Percentiles rank a stretch among this genome's conserved stretches.
Evolutionary conservation across 2,888 invertebrate genomes (phyloP).

Genomic region (Falcaria lacertinaria): DNA sequence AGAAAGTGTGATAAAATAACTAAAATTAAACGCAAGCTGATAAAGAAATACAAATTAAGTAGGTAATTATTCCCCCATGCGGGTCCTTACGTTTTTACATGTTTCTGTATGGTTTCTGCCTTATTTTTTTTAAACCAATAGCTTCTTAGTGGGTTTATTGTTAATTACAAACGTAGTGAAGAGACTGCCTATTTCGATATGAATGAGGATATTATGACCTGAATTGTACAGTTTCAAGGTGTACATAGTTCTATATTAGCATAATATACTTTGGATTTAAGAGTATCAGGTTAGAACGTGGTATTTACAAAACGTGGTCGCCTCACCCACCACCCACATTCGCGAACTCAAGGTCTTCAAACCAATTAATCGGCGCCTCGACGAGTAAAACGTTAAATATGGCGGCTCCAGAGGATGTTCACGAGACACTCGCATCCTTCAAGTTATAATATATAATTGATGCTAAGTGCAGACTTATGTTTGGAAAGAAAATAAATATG

Average conservation of each 20-base stretch:
- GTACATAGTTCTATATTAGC: neutral
- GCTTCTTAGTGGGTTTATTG: too few species aligned
- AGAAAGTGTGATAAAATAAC: constrained; percentile 61
- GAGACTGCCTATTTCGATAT: neutral
- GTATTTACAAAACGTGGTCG: constrained; percentile 45
- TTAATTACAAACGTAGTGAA: too few species aligned
- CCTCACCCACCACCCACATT: constrained; percentile 41
- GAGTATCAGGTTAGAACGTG: constrained; percentile 24
- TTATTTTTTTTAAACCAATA: neutral
- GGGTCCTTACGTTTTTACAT: constrained; percentile 2
- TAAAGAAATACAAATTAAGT: constrained; percentile 64
- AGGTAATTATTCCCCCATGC: constrained; percentile 34
- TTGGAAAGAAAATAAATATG: too few species aligned
- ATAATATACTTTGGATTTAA: constrained; percentile 6
- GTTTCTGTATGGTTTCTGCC: neutral
- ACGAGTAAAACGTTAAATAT: constrained; percentile 27
- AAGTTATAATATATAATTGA: neutral
- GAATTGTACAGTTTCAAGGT: neutral
- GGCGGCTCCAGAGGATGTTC: constrained; percentile 27
- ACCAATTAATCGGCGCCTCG: constrained; percentile 43
- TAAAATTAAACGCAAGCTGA: constrained; percentile 67
- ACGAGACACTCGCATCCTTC: constrained; percentile 6
- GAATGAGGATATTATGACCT: neutral
- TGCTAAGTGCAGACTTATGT: neutral
- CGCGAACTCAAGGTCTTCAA: constrained; percentile 50